phyloP scores from a whole-genome alignment of 2,113 vertebrate genomes.

The Chaetodon trifascialis region DNA sequence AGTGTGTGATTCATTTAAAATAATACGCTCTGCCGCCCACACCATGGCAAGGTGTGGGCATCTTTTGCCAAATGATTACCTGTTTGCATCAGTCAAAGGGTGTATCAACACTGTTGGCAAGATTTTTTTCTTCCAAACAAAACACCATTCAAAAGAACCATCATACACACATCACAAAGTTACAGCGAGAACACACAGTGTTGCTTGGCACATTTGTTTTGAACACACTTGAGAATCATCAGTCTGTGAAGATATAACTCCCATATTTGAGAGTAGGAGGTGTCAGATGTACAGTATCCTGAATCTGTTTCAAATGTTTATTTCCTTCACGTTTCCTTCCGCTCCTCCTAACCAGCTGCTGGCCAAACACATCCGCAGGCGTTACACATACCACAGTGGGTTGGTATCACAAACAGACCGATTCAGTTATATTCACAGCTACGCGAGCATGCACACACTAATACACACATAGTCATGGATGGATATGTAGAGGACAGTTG shows the following conservation, averaged over 20 bases:
- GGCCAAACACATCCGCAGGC: conserved; percentile 11
- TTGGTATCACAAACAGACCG: background rate
- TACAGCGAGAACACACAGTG: background rate
- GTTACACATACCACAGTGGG: background rate
- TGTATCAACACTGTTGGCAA: background rate
- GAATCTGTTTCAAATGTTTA: conserved; percentile 27
- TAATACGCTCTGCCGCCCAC: background rate
- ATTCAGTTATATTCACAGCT: background rate
- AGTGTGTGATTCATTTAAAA: background rate
- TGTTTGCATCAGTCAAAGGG: background rate
- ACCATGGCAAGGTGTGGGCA: background rate
- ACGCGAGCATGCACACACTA: background rate
- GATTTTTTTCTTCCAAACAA: background rate
- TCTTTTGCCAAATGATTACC: background rate
- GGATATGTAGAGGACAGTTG: conserved; percentile 34
- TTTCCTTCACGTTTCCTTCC: conserved; percentile 6
- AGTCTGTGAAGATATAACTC: conserved; percentile 22
- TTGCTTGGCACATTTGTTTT: conserved; percentile 10
- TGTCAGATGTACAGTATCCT: conserved; percentile 44
- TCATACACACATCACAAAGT: background rate
- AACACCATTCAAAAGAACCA: background rate
- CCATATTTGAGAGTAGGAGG: conserved; percentile 45
- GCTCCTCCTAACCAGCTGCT: conserved; percentile 1
- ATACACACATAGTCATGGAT: background rate
- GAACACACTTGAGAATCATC: conserved; percentile 31